These are phyloP conservation scores for Eubucco bourcierii DNA, from an alignment of 2,113 vertebrate genomes.

Conservation along the genomic window DNA sequence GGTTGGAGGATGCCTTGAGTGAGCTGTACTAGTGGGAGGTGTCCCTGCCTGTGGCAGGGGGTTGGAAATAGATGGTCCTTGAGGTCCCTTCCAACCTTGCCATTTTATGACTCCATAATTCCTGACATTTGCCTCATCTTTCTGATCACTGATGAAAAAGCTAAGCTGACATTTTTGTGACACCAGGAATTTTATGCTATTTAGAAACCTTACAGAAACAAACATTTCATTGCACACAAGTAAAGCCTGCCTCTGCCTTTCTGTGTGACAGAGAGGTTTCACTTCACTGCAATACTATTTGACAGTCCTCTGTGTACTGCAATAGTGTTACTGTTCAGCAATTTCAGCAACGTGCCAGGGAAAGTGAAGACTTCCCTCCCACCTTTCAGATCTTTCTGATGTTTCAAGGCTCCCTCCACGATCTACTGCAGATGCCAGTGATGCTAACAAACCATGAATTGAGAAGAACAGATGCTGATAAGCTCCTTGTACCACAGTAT, in stretches of 20 bases:
- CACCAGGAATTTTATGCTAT: neutral
- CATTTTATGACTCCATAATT: no score
- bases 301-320: neutral
- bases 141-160: neutral
- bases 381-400: neutral
- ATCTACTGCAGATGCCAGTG: neutral
- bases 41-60: no score
- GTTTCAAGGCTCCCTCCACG: neutral
- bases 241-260: neutral
- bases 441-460: neutral
- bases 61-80: no score
- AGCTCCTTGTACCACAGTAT: neutral
- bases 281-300: neutral
- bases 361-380: neutral
- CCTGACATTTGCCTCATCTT: neutral
- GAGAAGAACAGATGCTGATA: neutral
- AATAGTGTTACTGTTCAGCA: neutral
- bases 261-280: accelerated
- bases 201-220: neutral
- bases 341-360: neutral
- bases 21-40: no score
- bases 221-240: accelerated
- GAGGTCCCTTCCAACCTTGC: no score
- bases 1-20: no score
- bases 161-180: neutral